Base-by-base conservation (phyloP, 2,797 vertebrate genomes). In the Anas acuta region DNA sequence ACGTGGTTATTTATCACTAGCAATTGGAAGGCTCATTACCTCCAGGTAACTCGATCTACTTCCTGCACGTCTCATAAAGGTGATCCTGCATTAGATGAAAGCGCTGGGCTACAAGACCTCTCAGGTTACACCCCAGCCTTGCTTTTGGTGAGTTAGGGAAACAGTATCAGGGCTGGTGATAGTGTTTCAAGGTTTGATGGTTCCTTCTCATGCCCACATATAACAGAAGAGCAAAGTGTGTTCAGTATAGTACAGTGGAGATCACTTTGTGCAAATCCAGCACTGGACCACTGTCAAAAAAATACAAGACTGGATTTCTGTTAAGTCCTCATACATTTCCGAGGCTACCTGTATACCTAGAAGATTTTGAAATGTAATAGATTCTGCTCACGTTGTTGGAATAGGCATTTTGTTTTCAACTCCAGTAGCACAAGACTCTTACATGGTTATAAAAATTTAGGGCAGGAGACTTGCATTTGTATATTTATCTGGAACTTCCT, bases 11-110 rank as follows among this genome's bases (percentile, higher is more conserved):
- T 87, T 84, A 47, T 78, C 9, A 1, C 60, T 71, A 89, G 51
- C 17, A 82, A 10, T 26, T 62, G 57, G 30, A 71, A 82, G 45
- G 30, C 54, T 93, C 25, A 4, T 91, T 86, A 74, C 19, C 53
- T 87, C 93, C 7, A 13, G 53, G 77, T 79, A 92, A 82, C 67
- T 71, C 67, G 74, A 90, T 89, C 90, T 94, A 64, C 56, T 90
- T 89, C 43, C 53, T 49, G 64, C 71, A 76, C 6, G 41, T 87
- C 67, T 75, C 7, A 35, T 75, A 61, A 92, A 79, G 0, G 0
- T 82, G 88, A 90, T 90, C 85, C 65, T 84, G 60, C 81, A 53
- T 81, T 73, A 93, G 69, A 33, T 90, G 62, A 89, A 70, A 0
- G 0, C 0, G 0, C 30, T 28, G 54, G 61, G 37, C 41, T 71